A percentile compares a stretch with the other conserved stretches of the same genome.
These are phyloP conservation scores for Drosophila meridiana DNA, from an alignment of 2,888 invertebrate species.

Conservation along the genomic window DNA sequence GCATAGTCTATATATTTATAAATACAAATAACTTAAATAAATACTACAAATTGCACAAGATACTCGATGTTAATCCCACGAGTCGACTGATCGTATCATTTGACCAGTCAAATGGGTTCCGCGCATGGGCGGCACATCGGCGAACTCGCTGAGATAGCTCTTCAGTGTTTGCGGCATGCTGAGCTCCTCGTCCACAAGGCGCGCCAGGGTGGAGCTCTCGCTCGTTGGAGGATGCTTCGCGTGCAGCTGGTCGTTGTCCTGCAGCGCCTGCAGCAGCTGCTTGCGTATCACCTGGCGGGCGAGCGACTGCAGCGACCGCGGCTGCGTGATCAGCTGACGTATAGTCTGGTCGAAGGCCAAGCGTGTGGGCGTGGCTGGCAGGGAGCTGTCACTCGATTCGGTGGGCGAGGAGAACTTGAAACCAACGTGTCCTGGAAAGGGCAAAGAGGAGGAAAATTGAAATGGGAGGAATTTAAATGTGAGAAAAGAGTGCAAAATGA, in stretches of 20 bases:
- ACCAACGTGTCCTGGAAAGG: constrained; percentile 78
- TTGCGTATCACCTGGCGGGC: constrained; percentile 81
- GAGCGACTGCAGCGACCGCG: constrained; percentile 78
- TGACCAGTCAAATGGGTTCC: constrained; percentile 7
- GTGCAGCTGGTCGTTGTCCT: constrained; percentile 51
- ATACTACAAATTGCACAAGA: constrained; percentile 37
- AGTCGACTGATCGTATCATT: constrained; percentile 33
- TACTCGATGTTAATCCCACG: constrained; percentile 52
- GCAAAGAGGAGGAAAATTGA: neutral
- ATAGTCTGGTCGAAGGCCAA: constrained; percentile 59
- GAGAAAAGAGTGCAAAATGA: neutral
- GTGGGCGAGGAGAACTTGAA: constrained; percentile 66
- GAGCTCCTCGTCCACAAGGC: constrained; percentile 75
- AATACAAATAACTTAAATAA: constrained; percentile 47
- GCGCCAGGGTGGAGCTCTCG: constrained; percentile 77
- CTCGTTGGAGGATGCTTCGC: constrained; percentile 69
- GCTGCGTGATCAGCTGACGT: constrained; percentile 66
- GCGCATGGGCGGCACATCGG: constrained; percentile 77
- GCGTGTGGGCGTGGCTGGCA: neutral
- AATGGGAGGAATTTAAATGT: neutral
- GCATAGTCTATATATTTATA: constrained; percentile 24
- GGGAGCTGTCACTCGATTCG: constrained; percentile 7
- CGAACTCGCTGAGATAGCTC: constrained; percentile 79
- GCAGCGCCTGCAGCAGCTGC: constrained; percentile 67
- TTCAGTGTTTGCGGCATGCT: constrained; percentile 80